phyloP scores from a whole-genome alignment of 2,113 vertebrate species.

The Tinamus guttatus region DNA sequence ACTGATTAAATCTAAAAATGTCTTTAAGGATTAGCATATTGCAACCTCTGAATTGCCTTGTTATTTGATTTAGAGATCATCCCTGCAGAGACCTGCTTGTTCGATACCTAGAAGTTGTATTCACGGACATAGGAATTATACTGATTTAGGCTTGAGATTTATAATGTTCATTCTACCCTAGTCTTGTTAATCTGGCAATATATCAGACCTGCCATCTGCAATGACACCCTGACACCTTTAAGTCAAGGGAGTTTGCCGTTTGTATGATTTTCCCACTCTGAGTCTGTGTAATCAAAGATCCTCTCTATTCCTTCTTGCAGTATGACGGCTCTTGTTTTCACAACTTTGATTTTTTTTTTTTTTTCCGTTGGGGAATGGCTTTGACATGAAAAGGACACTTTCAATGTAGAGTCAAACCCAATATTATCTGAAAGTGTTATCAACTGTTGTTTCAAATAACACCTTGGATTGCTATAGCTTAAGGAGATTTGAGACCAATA shows the following conservation, averaged over 20 bases:
- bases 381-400: not conserved
- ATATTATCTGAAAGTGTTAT: not conserved
- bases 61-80: not conserved
- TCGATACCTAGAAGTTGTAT: not conserved
- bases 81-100: not conserved
- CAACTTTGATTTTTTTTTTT: not conserved
- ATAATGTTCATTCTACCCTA: not conserved
- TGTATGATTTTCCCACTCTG: not conserved
- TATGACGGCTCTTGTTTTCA: not conserved
- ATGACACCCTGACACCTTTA: not conserved
- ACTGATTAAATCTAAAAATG: constrained; percentile 1
- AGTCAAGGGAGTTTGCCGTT: not conserved
- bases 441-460: not conserved
- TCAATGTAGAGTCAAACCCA: not conserved
- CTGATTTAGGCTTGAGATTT: not conserved
- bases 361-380: not conserved
- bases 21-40: not conserved
- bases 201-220: not conserved
- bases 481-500: not conserved
- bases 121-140: not conserved
- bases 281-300: not conserved
- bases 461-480: not conserved
- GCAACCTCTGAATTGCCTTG: not conserved
- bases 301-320: not conserved
- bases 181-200: not conserved